Evolutionary conservation across 2,113 vertebrate species (phyloP).

Genomic region (Collichthys lucidus): DNA sequence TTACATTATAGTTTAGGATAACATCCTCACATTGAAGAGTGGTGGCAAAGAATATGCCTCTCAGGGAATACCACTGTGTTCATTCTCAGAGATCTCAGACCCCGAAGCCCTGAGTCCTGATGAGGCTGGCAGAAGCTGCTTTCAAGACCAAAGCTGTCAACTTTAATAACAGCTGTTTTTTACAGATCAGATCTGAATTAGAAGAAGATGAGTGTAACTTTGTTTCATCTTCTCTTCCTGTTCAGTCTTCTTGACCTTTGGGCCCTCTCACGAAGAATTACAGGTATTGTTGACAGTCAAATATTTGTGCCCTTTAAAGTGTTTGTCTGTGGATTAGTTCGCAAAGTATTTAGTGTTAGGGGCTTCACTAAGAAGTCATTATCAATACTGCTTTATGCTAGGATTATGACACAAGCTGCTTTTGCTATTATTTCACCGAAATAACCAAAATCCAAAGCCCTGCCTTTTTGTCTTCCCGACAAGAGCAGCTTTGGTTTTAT

Average conservation of each 20-base stretch:
- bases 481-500: slow-evolving; percentile 62
- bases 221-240: neutral
- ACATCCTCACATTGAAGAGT: slow-evolving; percentile 25
- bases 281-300: slow-evolving; percentile 2
- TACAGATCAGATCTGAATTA: slow-evolving; percentile 10
- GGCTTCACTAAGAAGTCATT: slow-evolving; percentile 5
- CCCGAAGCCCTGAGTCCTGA: slow-evolving; percentile 15
- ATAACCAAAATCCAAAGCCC: slow-evolving; percentile 33
- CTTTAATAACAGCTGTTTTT: slow-evolving; percentile 32
- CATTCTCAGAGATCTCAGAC: slow-evolving; percentile 39
- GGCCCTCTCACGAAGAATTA: slow-evolving; percentile 3
- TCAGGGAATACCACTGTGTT: slow-evolving; percentile 28
- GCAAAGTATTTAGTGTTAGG: slow-evolving; percentile 5
- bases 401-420: slow-evolving; percentile 18
- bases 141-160: slow-evolving; percentile 43
- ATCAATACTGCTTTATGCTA: neutral
- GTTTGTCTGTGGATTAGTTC: neutral
- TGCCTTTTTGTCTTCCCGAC: slow-evolving; percentile 38
- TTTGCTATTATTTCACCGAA: slow-evolving; percentile 39
- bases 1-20: slow-evolving; percentile 27
- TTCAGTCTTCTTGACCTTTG: slow-evolving; percentile 15
- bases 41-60: slow-evolving; percentile 29
- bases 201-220: neutral
- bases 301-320: slow-evolving; percentile 17
- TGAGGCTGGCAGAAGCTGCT: slow-evolving; percentile 31